Percentiles rank a stretch among this genome's conserved stretches.
Conservation (phyloP, 2,888 invertebrate genomes). For the Phengaris arion region DNA sequence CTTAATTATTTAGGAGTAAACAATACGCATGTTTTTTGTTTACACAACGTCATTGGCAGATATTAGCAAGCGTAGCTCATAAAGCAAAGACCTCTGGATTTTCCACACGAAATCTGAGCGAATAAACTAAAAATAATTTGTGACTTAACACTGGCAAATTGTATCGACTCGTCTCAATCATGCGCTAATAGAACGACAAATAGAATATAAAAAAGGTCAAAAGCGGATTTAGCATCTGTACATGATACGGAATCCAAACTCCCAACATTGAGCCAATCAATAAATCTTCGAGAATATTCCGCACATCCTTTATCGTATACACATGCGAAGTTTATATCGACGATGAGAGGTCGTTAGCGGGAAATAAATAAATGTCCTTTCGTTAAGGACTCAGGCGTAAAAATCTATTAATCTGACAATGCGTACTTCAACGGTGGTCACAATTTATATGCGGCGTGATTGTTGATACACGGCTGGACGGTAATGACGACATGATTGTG, state of each 20-base stretch:
- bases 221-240: conserved; percentile 72
- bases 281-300: conserved; percentile 45
- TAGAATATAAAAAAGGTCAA: conserved; percentile 64
- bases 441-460: conserved; percentile 72
- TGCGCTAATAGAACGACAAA: conserved; percentile 73
- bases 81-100: conserved; percentile 55
- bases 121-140: conserved; percentile 68
- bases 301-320: conserved; percentile 39
- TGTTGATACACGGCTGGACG: conserved; percentile 60
- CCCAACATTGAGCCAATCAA: conserved; percentile 65
- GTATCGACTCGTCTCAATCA: conserved; percentile 72
- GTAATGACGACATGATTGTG: conserved; percentile 77
- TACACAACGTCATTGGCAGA: conserved; percentile 35
- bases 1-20: not conserved
- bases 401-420: conserved; percentile 66
- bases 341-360: conserved; percentile 26
- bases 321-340: conserved; percentile 34
- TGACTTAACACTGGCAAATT: conserved; percentile 72
- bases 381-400: conserved; percentile 57
- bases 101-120: conserved; percentile 54
- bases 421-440: conserved; percentile 69
- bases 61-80: conserved; percentile 38
- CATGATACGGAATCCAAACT: conserved; percentile 62
- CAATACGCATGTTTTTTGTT: conserved; percentile 1
- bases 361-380: conserved; percentile 42